These are phyloP conservation scores for Neoscelio sp. DNA, from an alignment of 2,888 invertebrate species.

Conservation along the genomic window DNA sequence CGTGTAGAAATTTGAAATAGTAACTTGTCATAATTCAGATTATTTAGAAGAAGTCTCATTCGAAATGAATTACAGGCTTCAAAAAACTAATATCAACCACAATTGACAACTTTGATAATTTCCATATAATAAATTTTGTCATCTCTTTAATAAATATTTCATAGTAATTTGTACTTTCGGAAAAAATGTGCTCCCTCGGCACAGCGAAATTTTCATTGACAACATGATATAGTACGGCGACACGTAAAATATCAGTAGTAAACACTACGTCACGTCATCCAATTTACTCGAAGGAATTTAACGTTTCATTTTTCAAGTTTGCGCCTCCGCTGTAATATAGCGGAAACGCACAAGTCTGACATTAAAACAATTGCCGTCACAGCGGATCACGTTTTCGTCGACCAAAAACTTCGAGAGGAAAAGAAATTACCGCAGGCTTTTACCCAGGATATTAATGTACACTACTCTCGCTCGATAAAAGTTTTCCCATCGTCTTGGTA, in stretches of 20 bases:
- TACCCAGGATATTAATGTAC: constrained; percentile 68
- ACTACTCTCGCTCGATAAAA: constrained; percentile 60
- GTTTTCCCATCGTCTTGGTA: constrained; percentile 73
- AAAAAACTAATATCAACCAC: no score
- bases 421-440: constrained; percentile 67
- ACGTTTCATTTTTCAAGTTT: constrained; percentile 59
- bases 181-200: no score
- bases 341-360: constrained; percentile 48
- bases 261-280: constrained; percentile 58
- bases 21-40: no score
- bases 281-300: constrained; percentile 60
- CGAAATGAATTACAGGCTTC: no score
- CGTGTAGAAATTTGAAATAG: no score
- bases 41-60: no score
- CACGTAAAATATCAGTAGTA: constrained; percentile 62
- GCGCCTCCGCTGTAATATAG: constrained; percentile 46
- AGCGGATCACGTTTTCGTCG: constrained; percentile 63
- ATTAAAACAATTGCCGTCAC: constrained; percentile 66
- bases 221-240: constrained; percentile 17
- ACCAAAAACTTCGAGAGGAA: constrained; percentile 60
- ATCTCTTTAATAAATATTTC: no score
- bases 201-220: constrained; percentile 4
- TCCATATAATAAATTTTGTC: no score
- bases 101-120: no score
- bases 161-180: no score